A percentile compares a stretch with the other conserved stretches of the same genome.
Conservation (phyloP, 2,888 invertebrate genomes). For the Chrysotoxum bicinctum region DNA sequence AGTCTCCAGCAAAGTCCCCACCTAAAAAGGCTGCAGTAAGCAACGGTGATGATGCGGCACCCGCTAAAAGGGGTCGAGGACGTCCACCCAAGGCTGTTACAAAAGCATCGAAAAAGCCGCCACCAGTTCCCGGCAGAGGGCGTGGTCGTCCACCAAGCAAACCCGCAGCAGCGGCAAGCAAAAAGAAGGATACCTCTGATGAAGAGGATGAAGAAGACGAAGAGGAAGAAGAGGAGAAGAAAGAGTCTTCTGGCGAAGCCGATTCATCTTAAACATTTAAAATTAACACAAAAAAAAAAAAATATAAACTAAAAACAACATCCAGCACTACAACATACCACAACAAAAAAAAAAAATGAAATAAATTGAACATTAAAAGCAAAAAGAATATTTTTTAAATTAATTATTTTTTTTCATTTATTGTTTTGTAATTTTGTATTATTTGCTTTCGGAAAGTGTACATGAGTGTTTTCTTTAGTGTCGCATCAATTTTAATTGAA, state of each 20-base stretch:
- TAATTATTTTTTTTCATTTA: constrained; percentile 12
- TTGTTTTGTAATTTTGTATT: background rate
- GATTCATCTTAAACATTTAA: constrained; percentile 43
- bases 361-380: constrained; percentile 3
- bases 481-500: constrained; percentile 12
- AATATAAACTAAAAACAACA: constrained; percentile 11
- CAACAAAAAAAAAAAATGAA: constrained; percentile 30
- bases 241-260: constrained; percentile 44
- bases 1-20: constrained; percentile 2
- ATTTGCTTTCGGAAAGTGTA: constrained; percentile 26
- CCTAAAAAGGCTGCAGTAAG: constrained; percentile 40
- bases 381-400: constrained; percentile 17
- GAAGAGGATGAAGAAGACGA: constrained; percentile 45
- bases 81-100: constrained; percentile 47
- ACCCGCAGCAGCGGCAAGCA: background rate
- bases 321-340: constrained; percentile 49
- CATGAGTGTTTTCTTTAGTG: constrained; percentile 48
- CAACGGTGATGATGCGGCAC: constrained; percentile 47
- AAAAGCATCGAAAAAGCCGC: constrained; percentile 15
- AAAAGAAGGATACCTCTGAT: constrained; percentile 41
- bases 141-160: constrained; percentile 60
- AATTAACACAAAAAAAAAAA: background rate
- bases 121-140: constrained; percentile 51
- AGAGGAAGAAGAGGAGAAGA: constrained; percentile 48
- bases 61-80: constrained; percentile 61